Evolutionary conservation across 2,888 invertebrate genomes (phyloP), one percentile per base, ranked within the genome.

Genomic region (Eupeodes latifasciatus): DNA sequence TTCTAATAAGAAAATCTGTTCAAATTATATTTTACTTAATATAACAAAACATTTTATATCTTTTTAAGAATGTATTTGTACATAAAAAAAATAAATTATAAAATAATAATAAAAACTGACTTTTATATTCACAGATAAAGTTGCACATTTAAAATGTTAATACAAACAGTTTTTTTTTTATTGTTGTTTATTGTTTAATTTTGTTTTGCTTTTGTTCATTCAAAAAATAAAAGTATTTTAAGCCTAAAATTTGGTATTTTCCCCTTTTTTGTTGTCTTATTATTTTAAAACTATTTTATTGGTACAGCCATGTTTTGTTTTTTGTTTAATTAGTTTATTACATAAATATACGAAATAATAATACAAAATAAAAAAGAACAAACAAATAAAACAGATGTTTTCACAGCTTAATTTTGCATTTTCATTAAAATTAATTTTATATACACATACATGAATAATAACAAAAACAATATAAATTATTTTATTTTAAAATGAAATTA

Each of bases 81-180:
- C 44, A 55, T 47, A 47, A 5, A 47, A 59, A 34, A 77, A 88
- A 88, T 88, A 85, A 85, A 88, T 85, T 81, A 75, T 88, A 81
- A 74, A 74, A 44, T 59, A 49, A 47, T 51, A 34, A 53, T 19
- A 59, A 64, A 12, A 84, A 85, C 69, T 88, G 81, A 88, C 88
- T 88, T 81, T 74, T 87, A 85, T 75, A 12, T 78, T 88, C 88
- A 88, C 88, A 88, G 88, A 88, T 81, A 81, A 40, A 34, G 87
- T 88, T 84, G 84, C 84, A 77, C 74, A 80, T 87, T 80, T 87
- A 61, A 64, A 79, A 82, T 78, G 66, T 81, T 66, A 76, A 81
- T 81, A 81, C 49, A 77, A 71, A 69, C 53, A 69, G 53, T 44
- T 51, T 40, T 55, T 71, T 12, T 55, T 36, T 71, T 59, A 59